Evolutionary conservation across 2,113 vertebrate species (phyloP).

Genomic region (Bujurquina vittata): DNA sequence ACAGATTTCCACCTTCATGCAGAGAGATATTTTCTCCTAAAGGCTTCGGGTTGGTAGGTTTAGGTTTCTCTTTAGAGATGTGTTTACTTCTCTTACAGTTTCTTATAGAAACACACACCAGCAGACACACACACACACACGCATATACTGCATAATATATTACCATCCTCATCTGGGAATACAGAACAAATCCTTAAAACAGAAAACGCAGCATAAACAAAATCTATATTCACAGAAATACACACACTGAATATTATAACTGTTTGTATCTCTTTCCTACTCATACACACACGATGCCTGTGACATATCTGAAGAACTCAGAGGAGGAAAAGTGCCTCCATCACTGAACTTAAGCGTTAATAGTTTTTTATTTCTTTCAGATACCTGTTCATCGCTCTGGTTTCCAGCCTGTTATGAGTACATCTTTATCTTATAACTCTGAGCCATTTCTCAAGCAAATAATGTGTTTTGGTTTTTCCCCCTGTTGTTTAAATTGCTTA

Average conservation of each 20-base stretch:
- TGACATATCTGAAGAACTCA: neutral
- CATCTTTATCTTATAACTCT: slow-evolving; percentile 12
- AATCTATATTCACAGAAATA: neutral
- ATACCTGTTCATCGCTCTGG: neutral
- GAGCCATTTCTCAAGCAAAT: neutral
- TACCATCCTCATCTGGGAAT: neutral
- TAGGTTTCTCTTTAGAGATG: neutral
- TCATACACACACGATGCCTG: neutral
- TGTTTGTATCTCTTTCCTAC: neutral
- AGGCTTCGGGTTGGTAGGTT: neutral
- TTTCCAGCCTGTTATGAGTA: slow-evolving; percentile 1
- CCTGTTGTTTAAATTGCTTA: neutral
- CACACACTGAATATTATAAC: neutral
- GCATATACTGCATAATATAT: too few relatives aligned
- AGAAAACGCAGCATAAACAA: neutral
- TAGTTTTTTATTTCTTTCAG: neutral
- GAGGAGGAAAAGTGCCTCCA: neutral
- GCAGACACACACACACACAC: too few relatives aligned
- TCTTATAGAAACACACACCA: neutral
- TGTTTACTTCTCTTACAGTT: neutral
- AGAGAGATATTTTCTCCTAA: neutral
- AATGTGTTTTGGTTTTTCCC: neutral
- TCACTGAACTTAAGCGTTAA: neutral
- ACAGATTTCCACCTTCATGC: neutral
- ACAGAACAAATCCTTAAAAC: neutral